Percentiles rank a stretch among this genome's conserved stretches.
phyloP scores from a whole-genome alignment of 2,797 vertebrate species.

The Pangasius macronema region DNA sequence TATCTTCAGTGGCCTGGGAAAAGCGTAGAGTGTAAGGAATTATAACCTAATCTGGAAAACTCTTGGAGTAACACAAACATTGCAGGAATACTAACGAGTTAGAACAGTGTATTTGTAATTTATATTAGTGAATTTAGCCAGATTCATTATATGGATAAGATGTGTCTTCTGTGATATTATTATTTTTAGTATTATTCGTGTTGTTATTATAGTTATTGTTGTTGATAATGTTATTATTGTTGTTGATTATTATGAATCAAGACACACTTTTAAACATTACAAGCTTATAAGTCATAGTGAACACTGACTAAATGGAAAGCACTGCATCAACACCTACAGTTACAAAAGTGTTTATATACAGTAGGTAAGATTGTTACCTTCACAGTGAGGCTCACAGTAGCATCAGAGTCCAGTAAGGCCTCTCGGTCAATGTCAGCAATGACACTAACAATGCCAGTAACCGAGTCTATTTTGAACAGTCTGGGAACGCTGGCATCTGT shows the following conservation, averaged over 20 bases:
- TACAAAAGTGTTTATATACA: not conserved
- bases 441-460: conserved; percentile 75
- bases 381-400: conserved; percentile 75
- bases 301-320: not conserved
- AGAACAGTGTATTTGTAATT: not conserved
- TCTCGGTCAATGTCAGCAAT: conserved; percentile 79
- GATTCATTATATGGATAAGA: not conserved
- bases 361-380: conserved; percentile 68
- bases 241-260: not conserved
- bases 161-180: not conserved
- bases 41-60: not conserved
- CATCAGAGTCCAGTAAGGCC: conserved; percentile 62
- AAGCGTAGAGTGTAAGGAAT: not conserved
- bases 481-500: conserved; percentile 56
- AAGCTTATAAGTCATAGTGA: not conserved
- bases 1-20: conserved; percentile 78
- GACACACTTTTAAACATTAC: not conserved
- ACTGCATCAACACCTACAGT: not conserved
- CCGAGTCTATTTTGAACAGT: conserved; percentile 71
- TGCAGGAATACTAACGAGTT: too few species aligned
- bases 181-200: not conserved
- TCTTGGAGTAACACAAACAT: not conserved
- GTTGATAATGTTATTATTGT: not conserved
- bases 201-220: not conserved
- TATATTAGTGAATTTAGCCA: not conserved